These are phyloP conservation scores for Ariolimax columbianus DNA, from an alignment of 2,888 invertebrate genomes.

Conservation along the genomic window DNA sequence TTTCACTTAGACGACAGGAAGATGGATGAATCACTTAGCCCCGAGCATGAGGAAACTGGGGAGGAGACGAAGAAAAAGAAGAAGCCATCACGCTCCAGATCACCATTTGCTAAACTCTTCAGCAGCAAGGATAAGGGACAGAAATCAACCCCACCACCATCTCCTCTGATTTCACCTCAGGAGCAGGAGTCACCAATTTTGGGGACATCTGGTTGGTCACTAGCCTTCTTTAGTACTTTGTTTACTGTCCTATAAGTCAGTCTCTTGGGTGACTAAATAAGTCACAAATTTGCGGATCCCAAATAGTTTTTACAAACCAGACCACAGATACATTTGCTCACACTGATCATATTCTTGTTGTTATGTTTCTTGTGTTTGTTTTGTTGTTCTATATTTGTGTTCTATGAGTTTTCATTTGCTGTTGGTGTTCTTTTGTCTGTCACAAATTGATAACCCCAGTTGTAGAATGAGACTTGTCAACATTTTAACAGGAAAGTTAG, in stretches of 20 bases:
- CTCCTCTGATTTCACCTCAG: not conserved
- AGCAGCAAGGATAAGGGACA: constrained; percentile 59
- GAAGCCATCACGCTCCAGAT: constrained; percentile 93
- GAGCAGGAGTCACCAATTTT: constrained; percentile 1
- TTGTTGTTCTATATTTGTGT: not conserved
- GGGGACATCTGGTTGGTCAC: constrained; percentile 44
- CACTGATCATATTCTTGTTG: not conserved
- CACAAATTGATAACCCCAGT: not conserved
- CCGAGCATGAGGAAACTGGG: constrained; percentile 31
- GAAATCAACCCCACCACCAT: constrained; percentile 22
- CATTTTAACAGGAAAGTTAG: not conserved
- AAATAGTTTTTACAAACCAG: not conserved
- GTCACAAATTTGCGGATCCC: not conserved
- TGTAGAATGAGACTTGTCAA: not conserved
- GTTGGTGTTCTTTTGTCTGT: not conserved
- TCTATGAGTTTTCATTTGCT: not conserved
- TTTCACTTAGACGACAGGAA: constrained; percentile 42
- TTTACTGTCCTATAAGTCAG: not conserved
- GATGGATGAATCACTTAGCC: constrained; percentile 27
- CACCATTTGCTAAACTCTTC: constrained; percentile 86
- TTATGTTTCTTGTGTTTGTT: not conserved
- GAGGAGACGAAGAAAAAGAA: constrained; percentile 85
- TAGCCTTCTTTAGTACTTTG: constrained; percentile 10
- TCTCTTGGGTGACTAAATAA: not conserved
- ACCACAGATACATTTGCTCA: not conserved